phyloP scores from a whole-genome alignment of 2,797 vertebrate species.

The Agapornis canus region DNA sequence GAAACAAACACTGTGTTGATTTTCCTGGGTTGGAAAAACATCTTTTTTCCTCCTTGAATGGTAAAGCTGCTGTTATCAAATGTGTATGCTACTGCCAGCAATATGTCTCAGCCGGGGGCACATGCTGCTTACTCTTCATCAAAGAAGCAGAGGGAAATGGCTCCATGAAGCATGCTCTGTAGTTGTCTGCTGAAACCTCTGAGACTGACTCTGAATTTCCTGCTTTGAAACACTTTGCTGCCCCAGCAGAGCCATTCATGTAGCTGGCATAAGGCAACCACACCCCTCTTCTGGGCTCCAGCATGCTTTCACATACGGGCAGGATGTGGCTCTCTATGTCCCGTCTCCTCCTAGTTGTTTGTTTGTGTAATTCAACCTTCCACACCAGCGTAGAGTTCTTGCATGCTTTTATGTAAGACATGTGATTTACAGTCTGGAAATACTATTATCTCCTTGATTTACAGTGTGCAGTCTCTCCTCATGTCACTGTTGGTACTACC shows the following conservation, averaged over 20 bases:
- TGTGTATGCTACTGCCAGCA: conserved; percentile 16
- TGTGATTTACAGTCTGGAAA: not conserved
- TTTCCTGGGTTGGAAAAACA: not conserved
- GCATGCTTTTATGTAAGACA: not conserved
- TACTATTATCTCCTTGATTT: not conserved
- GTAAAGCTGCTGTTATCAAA: conserved; percentile 15
- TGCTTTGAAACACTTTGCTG: conserved; percentile 45
- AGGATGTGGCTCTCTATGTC: conserved; percentile 52
- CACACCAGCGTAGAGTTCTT: not conserved
- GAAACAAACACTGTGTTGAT: not conserved
- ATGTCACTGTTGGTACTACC: not conserved
- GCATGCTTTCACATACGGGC: conserved; percentile 36
- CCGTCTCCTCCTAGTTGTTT: conserved; percentile 30
- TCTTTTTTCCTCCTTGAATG: not conserved
- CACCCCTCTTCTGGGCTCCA: conserved; percentile 41
- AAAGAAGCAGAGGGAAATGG: conserved; percentile 14
- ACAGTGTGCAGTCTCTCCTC: rapidly evolving
- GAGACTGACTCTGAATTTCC: conserved; percentile 25
- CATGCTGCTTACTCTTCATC: conserved; percentile 23
- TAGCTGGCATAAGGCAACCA: conserved; percentile 50
- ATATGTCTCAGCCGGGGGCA: conserved; percentile 1
- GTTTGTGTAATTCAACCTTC: conserved; percentile 34
- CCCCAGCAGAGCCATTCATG: not conserved
- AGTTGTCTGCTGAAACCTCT: conserved; percentile 15
- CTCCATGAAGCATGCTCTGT: not conserved